phyloP scores from a whole-genome alignment of 2,888 invertebrate species.

The Ochlodes sylvanus region DNA sequence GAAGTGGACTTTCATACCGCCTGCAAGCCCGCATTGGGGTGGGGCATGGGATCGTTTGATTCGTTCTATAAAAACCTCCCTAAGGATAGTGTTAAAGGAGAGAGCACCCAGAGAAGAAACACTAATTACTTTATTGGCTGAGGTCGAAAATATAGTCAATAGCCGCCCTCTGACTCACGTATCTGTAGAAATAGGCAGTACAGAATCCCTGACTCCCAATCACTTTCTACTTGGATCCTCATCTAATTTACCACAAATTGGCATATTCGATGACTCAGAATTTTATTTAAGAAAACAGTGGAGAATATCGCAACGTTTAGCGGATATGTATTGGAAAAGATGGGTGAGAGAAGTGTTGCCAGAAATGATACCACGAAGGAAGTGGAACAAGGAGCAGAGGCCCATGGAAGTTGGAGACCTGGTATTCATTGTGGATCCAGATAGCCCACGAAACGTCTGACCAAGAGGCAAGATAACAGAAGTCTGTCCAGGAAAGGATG shows the following conservation, averaged over 20 bases:
- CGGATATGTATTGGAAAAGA: constrained; percentile 40
- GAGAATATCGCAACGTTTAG: constrained; percentile 31
- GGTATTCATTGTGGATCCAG: constrained; percentile 5
- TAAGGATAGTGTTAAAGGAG: constrained; percentile 26
- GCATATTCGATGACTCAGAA: constrained; percentile 25
- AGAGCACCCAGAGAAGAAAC: constrained; percentile 36
- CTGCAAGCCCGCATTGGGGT: constrained; percentile 36
- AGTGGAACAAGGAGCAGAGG: constrained; percentile 7
- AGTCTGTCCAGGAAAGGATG: constrained; percentile 8
- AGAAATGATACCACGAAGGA: constrained; percentile 22
- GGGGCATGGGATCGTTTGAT: constrained; percentile 42
- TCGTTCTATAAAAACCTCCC: constrained; percentile 37
- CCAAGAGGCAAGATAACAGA: background rate
- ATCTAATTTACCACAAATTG: constrained; percentile 17
- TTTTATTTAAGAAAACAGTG: constrained; percentile 19
- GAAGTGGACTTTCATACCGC: constrained; percentile 33
- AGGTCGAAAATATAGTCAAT: constrained; percentile 39
- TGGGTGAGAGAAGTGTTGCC: constrained; percentile 38
- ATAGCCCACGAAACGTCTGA: background rate
- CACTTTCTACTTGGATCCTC: constrained; percentile 40
- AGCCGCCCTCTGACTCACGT: constrained; percentile 47
- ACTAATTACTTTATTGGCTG: constrained; percentile 35
- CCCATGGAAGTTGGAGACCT: background rate
- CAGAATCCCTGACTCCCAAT: constrained; percentile 46
- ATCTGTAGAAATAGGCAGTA: constrained; percentile 42